phyloP scores from a whole-genome alignment of 2,797 vertebrate species.

The Cyprinodon diabolis region DNA sequence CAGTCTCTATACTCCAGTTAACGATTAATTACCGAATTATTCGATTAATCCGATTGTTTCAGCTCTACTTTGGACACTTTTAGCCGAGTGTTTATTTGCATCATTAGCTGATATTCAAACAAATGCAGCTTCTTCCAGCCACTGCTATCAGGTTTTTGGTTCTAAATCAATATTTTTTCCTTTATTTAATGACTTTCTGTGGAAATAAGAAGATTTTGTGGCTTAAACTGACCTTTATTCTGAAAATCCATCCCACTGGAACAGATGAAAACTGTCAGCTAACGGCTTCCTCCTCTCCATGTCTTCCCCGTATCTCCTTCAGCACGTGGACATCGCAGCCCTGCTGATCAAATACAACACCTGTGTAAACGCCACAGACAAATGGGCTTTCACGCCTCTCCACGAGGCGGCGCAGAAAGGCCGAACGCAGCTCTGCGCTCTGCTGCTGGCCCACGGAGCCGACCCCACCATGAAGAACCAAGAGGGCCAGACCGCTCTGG shows the following conservation, averaged over 20 bases:
- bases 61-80: too few relatives aligned
- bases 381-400: slow-evolving; percentile 87
- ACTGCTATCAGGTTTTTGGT: too few relatives aligned
- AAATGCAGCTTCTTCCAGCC: too few relatives aligned
- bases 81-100: too few relatives aligned
- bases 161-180: too few relatives aligned
- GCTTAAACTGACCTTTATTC: not conserved
- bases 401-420: slow-evolving; percentile 87
- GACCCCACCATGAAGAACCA: slow-evolving; percentile 89
- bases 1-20: too few relatives aligned
- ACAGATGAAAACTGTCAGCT: not conserved
- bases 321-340: slow-evolving; percentile 87
- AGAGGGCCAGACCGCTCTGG: slow-evolving; percentile 84
- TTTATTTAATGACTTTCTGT: not conserved
- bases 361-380: slow-evolving; percentile 86
- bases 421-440: slow-evolving; percentile 84
- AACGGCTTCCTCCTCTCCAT: not conserved
- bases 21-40: too few relatives aligned
- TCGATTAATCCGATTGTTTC: too few relatives aligned
- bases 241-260: not conserved
- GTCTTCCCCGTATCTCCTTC: slow-evolving; percentile 10
- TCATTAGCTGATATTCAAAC: too few relatives aligned
- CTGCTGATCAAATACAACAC: slow-evolving; percentile 87
- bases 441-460: slow-evolving; percentile 85
- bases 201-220: not conserved